These are phyloP conservation scores for Ophthalmolycus amberensis DNA, from an alignment of 2,113 vertebrate genomes.

Conservation along the genomic window DNA sequence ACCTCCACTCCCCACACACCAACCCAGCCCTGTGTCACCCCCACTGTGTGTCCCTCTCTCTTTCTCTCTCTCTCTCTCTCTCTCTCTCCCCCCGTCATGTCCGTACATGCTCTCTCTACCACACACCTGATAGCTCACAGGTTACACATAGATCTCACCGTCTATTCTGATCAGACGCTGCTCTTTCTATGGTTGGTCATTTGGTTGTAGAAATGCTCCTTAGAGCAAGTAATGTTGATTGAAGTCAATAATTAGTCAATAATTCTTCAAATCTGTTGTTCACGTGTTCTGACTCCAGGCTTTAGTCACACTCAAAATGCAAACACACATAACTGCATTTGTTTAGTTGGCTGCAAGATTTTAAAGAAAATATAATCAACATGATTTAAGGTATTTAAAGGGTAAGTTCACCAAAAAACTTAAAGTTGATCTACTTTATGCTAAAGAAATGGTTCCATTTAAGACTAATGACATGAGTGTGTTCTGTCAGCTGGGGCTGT, in stretches of 20 bases:
- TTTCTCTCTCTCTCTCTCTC: background rate
- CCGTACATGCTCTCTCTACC: conserved; percentile 23
- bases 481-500: too few relatives aligned
- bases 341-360: background rate
- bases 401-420: background rate
- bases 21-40: too few relatives aligned
- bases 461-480: background rate
- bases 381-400: background rate
- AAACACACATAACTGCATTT: background rate
- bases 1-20: too few relatives aligned
- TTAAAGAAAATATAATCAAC: background rate
- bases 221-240: background rate
- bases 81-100: background rate
- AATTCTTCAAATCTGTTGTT: background rate
- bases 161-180: background rate
- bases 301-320: background rate
- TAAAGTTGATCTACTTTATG: background rate
- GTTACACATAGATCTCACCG: background rate
- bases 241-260: background rate
- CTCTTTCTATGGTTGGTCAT: background rate
- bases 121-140: conserved; percentile 13
- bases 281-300: background rate
- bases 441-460: background rate
- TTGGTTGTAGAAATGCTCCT: background rate
- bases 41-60: conserved; percentile 46